These are phyloP conservation scores for Anguilla rostrata DNA, from an alignment of 2,113 vertebrate genomes.

Conservation along the genomic window DNA sequence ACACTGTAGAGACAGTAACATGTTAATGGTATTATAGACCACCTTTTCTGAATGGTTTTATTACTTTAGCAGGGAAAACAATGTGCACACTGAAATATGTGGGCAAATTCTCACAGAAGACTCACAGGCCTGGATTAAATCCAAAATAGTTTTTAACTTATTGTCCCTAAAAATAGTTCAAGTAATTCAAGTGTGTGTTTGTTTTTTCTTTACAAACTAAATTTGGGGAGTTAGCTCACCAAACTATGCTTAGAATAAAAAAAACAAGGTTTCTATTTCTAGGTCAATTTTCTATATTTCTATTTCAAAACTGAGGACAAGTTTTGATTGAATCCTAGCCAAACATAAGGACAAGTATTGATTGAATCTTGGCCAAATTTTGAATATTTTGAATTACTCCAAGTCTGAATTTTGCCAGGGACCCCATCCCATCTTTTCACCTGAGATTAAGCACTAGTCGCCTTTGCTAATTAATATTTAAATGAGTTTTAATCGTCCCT, in stretches of 20 bases:
- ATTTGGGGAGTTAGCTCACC: no score
- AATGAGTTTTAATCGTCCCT: background rate
- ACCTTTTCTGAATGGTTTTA: background rate
- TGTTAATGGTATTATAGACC: background rate
- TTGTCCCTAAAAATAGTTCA: no score
- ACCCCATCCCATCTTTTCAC: background rate
- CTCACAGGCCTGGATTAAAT: no score
- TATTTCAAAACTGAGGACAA: background rate
- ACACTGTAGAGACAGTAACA: background rate
- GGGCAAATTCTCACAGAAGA: no score
- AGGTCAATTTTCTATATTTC: no score
- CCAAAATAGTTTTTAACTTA: no score
- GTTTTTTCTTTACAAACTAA: no score
- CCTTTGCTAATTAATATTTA: background rate
- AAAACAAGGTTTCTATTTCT: no score
- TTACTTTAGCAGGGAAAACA: background rate
- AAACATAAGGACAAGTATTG: background rate
- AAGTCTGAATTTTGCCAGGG: background rate
- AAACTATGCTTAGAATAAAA: no score
- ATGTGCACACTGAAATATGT: background rate
- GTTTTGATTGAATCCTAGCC: background rate
- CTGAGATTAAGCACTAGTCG: background rate
- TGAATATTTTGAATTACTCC: background rate
- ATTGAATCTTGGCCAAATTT: no score
- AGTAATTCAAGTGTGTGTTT: no score